Evolutionary conservation across 1,140 invertebrate genomes (phyloP).

Genomic region (Gryon sp.): DNA sequence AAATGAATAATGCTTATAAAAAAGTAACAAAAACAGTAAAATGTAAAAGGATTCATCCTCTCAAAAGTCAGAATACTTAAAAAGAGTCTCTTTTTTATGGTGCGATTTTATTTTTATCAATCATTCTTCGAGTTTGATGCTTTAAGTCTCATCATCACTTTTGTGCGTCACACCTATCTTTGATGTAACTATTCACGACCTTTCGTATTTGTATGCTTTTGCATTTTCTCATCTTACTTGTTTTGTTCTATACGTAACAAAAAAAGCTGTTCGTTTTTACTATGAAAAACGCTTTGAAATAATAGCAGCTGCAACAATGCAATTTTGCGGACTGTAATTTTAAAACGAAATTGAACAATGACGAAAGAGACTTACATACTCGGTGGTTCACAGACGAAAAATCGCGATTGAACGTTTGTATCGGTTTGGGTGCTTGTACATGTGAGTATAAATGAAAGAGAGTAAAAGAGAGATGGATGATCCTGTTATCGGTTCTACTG

Average conservation of each 20-base stretch:
- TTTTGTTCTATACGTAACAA: conserved; percentile 7
- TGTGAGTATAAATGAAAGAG: conserved; percentile 22
- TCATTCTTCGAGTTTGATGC: conserved; percentile 24
- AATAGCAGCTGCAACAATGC: conserved; percentile 49
- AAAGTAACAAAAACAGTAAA: not conserved
- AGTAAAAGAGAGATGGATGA: conserved; percentile 13
- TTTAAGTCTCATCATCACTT: conserved; percentile 25
- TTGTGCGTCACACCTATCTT: conserved; percentile 15
- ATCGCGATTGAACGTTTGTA: conserved; percentile 38
- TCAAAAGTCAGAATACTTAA: not conserved
- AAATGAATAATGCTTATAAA: not conserved
- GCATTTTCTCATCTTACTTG: not conserved
- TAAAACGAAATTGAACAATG: conserved; percentile 59
- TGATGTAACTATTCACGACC: not conserved
- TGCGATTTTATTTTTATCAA: conserved; percentile 11
- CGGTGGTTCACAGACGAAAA: conserved; percentile 16
- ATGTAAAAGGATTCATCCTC: not conserved
- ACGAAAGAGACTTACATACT: conserved; percentile 32
- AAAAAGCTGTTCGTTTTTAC: conserved; percentile 37
- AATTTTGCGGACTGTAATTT: conserved; percentile 59
- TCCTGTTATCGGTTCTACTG: conserved; percentile 24
- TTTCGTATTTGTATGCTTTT: not conserved
- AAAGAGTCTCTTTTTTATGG: not conserved
- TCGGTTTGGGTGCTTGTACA: conserved; percentile 9
- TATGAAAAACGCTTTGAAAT: conserved; percentile 45